Conservation (phyloP, 1,140 invertebrate species). For the Marisa cornuarietis region DNA sequence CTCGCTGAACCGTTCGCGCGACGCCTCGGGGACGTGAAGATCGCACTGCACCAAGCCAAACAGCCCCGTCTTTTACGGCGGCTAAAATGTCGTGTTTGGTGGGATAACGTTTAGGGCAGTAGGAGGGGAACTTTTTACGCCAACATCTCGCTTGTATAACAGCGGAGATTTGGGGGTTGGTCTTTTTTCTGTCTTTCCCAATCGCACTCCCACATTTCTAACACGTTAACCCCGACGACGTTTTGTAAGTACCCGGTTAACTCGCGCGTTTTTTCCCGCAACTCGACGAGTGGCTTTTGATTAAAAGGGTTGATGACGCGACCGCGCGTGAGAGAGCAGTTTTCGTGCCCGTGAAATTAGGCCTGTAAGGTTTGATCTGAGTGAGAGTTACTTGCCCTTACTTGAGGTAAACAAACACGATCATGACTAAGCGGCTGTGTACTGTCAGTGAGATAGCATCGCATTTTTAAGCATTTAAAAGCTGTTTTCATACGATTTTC, state of each 20-base stretch:
- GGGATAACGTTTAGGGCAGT: not conserved
- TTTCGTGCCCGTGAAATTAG: too few relatives aligned
- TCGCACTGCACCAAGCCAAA: conserved; percentile 37
- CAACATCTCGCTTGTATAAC: not conserved
- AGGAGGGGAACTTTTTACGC: not conserved
- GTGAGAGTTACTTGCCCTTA: too few relatives aligned
- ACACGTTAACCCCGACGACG: not conserved
- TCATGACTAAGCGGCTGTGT: too few relatives aligned
- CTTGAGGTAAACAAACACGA: too few relatives aligned
- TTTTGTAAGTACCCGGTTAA: not conserved
- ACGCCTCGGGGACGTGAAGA: conserved; percentile 22
- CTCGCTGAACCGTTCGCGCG: conserved; percentile 27
- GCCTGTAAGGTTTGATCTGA: too few relatives aligned
- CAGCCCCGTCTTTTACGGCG: not conserved
- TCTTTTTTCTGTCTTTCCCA: not conserved
- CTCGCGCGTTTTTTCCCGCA: too few relatives aligned
- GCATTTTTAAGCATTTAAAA: too few relatives aligned
- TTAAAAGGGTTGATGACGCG: too few relatives aligned
- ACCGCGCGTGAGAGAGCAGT: too few relatives aligned
- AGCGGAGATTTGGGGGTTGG: not conserved
- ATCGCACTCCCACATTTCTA: conserved; percentile 16
- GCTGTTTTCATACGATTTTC: too few relatives aligned
- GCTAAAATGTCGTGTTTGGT: not conserved
- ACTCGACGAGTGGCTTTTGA: too few relatives aligned
- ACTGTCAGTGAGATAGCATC: too few relatives aligned